Conservation (phyloP, 2,797 vertebrate genomes). For the Eupleurogrammus muticus region DNA sequence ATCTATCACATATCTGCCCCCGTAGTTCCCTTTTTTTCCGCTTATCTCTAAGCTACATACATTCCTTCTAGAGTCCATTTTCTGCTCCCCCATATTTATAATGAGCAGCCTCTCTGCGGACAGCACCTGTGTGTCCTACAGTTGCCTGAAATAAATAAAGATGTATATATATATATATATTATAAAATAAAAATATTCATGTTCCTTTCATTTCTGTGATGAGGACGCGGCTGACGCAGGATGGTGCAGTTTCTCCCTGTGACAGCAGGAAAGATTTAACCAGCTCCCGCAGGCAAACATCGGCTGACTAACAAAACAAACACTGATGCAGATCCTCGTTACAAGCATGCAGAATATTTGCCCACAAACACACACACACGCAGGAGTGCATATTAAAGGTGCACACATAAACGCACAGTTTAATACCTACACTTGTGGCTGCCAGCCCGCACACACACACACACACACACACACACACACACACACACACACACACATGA, state of each 20-base stretch:
- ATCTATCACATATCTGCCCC: slow-evolving; percentile 2
- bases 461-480: background rate
- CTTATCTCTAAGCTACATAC: background rate
- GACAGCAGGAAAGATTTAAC: slow-evolving; percentile 44
- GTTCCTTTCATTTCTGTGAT: slow-evolving; percentile 47
- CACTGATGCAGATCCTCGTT: slow-evolving; percentile 19
- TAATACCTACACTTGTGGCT: background rate
- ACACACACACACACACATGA: slow-evolving; percentile 9
- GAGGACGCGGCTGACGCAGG: slow-evolving; percentile 32
- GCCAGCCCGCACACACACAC: too few species aligned
- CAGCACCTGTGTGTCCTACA: slow-evolving; percentile 20
- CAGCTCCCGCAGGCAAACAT: slow-evolving; percentile 39
- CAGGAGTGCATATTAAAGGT: background rate
- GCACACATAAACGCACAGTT: slow-evolving; percentile 14
- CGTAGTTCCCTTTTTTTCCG: background rate
- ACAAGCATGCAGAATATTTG: slow-evolving; percentile 14
- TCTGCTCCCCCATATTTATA: background rate
- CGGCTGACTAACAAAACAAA: slow-evolving; percentile 42
- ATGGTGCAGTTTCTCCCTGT: slow-evolving; percentile 26
- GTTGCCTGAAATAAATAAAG: slow-evolving; percentile 25
- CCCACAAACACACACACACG: slow-evolving; percentile 8
- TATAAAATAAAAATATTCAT: slow-evolving; percentile 29
- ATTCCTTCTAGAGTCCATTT: background rate
- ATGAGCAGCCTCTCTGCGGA: slow-evolving; percentile 17
- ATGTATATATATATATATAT: too few species aligned